These are phyloP conservation scores for Accipiter cooperii DNA, from an alignment of 2,113 vertebrate genomes.

Conservation along the genomic window DNA sequence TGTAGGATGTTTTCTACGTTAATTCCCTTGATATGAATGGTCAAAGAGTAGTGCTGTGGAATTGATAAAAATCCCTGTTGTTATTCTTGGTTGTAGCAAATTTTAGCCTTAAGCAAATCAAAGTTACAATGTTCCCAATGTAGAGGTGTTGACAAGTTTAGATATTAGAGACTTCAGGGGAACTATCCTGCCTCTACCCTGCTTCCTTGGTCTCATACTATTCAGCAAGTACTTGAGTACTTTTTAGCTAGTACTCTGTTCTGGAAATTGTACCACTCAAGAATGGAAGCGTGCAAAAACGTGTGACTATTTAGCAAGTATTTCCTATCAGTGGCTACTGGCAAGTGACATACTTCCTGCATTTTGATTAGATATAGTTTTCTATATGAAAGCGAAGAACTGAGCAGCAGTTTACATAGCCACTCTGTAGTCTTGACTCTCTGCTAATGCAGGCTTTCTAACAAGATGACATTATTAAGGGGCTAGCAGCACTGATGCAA, in stretches of 20 bases:
- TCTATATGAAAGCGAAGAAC: neutral
- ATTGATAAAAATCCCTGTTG: neutral
- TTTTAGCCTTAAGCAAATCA: neutral
- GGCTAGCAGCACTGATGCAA: neutral
- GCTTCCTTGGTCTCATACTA: neutral
- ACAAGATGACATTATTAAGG: neutral
- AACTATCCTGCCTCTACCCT: neutral
- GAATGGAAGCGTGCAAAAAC: neutral
- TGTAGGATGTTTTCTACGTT: neutral
- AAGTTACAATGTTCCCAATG: neutral
- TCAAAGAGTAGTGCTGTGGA: neutral
- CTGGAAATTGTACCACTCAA: neutral
- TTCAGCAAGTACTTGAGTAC: neutral
- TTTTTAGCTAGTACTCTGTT: neutral
- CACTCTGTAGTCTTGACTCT: neutral
- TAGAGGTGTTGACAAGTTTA: neutral
- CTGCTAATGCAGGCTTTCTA: neutral
- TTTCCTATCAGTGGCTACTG: neutral
- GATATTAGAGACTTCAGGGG: neutral
- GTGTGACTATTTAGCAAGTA: neutral
- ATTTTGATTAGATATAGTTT: neutral
- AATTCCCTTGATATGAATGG: neutral
- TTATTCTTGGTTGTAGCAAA: neutral
- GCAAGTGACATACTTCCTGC: conserved; percentile 45
- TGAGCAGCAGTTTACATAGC: neutral